These are phyloP conservation scores for Troglohyphantes excavatus DNA, from an alignment of 2,888 invertebrate species.

Conservation along the genomic window DNA sequence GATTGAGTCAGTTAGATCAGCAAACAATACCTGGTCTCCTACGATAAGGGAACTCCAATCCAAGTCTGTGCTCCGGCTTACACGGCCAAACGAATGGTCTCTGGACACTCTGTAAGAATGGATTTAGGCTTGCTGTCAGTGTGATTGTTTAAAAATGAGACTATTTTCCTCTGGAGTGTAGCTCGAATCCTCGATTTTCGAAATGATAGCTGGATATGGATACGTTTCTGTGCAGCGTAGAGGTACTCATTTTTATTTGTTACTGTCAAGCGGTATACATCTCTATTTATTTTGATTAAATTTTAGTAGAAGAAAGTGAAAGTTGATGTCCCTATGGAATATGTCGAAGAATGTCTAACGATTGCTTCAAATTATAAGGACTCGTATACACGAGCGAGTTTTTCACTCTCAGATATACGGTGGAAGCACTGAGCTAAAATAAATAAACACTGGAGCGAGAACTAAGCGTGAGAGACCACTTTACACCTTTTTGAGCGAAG, in stretches of 20 bases:
- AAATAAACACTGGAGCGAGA: too few relatives aligned
- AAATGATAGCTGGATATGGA: neutral
- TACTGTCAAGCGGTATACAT: too few relatives aligned
- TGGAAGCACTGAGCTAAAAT: too few relatives aligned
- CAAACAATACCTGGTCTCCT: slow-evolving; percentile 13
- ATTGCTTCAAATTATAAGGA: too few relatives aligned
- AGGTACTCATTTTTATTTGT: neutral
- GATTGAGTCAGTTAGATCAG: slow-evolving; percentile 15
- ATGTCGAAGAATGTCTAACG: too few relatives aligned
- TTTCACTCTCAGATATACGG: too few relatives aligned
- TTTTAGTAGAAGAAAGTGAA: too few relatives aligned
- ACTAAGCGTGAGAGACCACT: too few relatives aligned
- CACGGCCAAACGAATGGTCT: neutral
- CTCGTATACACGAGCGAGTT: too few relatives aligned
- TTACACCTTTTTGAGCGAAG: too few relatives aligned
- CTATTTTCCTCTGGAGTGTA: neutral
- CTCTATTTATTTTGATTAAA: too few relatives aligned
- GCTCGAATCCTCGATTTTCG: neutral
- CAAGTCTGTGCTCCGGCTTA: neutral
- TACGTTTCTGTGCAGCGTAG: neutral
- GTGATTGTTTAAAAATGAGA: neutral
- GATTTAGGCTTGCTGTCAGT: neutral
- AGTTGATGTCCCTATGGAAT: too few relatives aligned
- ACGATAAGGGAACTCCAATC: slow-evolving; percentile 3
- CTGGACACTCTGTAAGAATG: neutral